phyloP scores from a whole-genome alignment of 2,797 vertebrate species.

The Syngnathus rostellatus region DNA sequence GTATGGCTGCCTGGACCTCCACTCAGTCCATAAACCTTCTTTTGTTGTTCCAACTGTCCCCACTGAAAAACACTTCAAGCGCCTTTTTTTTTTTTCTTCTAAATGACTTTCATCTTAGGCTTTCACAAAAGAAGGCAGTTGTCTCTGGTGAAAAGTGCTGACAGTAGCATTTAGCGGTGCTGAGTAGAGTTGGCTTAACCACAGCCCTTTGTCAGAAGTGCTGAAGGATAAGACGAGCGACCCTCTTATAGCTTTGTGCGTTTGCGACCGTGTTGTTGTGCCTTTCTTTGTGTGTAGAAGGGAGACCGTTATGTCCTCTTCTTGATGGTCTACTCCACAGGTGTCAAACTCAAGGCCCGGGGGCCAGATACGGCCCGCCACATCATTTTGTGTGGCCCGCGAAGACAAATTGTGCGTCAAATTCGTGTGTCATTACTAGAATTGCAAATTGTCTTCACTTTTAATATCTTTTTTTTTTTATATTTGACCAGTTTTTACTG shows the following conservation, averaged over 20 bases:
- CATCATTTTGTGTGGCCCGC: too few relatives aligned
- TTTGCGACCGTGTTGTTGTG: slow-evolving; percentile 5
- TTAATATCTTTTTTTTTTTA: too few relatives aligned
- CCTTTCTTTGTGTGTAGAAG: slow-evolving; percentile 18
- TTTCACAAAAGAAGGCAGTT: slow-evolving; percentile 52
- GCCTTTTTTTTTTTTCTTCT: slow-evolving; percentile 32
- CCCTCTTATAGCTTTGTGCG: slow-evolving; percentile 26
- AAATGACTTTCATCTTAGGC: slow-evolving; percentile 62
- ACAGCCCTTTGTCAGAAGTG: slow-evolving; percentile 40
- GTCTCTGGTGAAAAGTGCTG: slow-evolving; percentile 59
- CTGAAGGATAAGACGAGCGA: slow-evolving; percentile 13
- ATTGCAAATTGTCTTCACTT: too few relatives aligned
- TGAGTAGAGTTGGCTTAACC: slow-evolving; percentile 39
- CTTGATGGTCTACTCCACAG: slow-evolving; percentile 8
- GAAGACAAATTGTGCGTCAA: too few relatives aligned
- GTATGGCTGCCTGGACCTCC: slow-evolving; percentile 20
- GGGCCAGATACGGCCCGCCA: too few relatives aligned
- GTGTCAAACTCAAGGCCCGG: not conserved
- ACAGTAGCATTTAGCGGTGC: slow-evolving; percentile 54
- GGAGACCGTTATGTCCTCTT: slow-evolving; percentile 13
- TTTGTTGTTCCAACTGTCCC: slow-evolving; percentile 33
- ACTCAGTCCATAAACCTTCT: slow-evolving; percentile 20
- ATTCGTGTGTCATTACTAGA: too few relatives aligned
- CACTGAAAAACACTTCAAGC: slow-evolving; percentile 54
- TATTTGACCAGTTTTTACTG: too few relatives aligned